Conservation (phyloP, 2,113 vertebrate genomes). For the Syngnathus floridae region DNA sequence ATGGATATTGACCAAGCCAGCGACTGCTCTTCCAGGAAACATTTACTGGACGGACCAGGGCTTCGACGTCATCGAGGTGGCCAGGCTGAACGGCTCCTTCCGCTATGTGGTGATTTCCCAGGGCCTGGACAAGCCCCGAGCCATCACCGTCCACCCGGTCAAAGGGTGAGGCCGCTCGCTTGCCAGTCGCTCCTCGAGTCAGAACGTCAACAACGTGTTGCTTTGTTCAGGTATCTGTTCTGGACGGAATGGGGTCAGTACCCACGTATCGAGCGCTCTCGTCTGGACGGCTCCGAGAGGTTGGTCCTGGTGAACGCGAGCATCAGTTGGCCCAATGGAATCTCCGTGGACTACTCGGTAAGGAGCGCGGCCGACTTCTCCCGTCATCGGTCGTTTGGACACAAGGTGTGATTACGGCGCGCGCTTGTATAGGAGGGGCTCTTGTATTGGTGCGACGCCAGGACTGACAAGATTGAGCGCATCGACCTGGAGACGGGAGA, state of each 20-base stretch:
- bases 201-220: background rate
- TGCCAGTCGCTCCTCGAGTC: background rate
- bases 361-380: background rate
- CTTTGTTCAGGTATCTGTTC: constrained; percentile 82
- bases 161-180: constrained; percentile 77
- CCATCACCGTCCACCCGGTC: constrained; percentile 90
- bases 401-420: background rate
- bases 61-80: constrained; percentile 95
- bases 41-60: constrained; percentile 99
- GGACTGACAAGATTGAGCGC: constrained; percentile 92
- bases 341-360: constrained; percentile 95
- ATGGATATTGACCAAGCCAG: background rate
- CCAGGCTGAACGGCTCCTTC: constrained; percentile 94
- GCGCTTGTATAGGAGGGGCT: constrained; percentile 75
- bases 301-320: constrained; percentile 87
- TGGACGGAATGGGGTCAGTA: constrained; percentile 99
- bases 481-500: constrained; percentile 91
- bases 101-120: constrained; percentile 94
- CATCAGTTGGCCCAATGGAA: constrained; percentile 98
- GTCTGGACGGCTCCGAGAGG: constrained; percentile 82
- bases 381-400: background rate
- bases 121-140: constrained; percentile 93
- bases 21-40: constrained; percentile 73
- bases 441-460: constrained; percentile 95
- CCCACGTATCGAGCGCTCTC: constrained; percentile 89